These are phyloP conservation scores for Pegoplata infirma DNA, from an alignment of 2,888 invertebrate genomes.

Conservation along the genomic window DNA sequence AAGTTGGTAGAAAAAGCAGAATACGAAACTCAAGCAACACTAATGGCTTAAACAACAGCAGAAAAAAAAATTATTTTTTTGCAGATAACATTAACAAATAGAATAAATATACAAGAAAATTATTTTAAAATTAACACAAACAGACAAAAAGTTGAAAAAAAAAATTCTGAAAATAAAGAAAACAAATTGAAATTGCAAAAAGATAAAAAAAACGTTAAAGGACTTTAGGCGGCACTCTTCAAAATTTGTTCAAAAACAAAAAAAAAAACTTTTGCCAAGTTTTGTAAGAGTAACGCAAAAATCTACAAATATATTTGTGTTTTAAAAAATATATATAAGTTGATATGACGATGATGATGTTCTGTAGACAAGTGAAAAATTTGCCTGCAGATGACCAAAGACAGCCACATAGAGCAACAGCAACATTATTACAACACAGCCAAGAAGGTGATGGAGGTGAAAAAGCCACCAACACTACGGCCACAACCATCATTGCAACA, in stretches of 20 bases:
- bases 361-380: slow-evolving; percentile 65
- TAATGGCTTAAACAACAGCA: slow-evolving; percentile 54
- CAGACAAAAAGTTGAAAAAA: slow-evolving; percentile 6
- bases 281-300: slow-evolving; percentile 54
- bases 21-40: slow-evolving; percentile 41
- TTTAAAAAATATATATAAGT: slow-evolving; percentile 20
- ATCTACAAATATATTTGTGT: slow-evolving; percentile 43
- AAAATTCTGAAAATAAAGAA: slow-evolving; percentile 30
- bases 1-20: slow-evolving; percentile 22
- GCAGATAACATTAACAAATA: slow-evolving; percentile 52
- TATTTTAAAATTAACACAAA: slow-evolving; percentile 59
- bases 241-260: slow-evolving; percentile 26
- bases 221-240: slow-evolving; percentile 52
- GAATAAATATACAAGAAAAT: slow-evolving; percentile 56
- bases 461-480: slow-evolving; percentile 55
- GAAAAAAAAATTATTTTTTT: slow-evolving; percentile 28
- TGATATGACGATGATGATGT: slow-evolving; percentile 65
- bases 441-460: slow-evolving; percentile 59
- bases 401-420: slow-evolving; percentile 47
- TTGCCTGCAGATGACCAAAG: slow-evolving; percentile 64
- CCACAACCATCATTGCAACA: slow-evolving; percentile 18
- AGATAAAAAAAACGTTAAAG: slow-evolving; percentile 31
- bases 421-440: slow-evolving; percentile 26
- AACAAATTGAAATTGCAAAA: slow-evolving; percentile 54
- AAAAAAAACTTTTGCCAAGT: slow-evolving; percentile 15